A percentile compares a stretch with the other conserved stretches of the same genome.
Evolutionary conservation across 1,140 invertebrate species (phyloP).

Genomic region (Asobara japonica): DNA sequence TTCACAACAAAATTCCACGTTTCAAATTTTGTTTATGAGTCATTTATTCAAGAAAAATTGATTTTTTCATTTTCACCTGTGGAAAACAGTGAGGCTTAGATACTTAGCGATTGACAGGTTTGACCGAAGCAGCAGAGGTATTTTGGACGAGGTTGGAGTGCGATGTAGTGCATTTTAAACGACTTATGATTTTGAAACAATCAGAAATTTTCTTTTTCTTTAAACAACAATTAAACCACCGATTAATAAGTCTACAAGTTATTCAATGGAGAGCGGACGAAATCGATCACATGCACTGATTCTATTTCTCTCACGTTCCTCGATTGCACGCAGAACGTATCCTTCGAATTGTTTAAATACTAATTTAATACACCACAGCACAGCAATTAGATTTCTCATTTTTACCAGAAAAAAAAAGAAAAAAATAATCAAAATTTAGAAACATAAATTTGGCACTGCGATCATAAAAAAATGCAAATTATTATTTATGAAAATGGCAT

Average conservation of each 20-base stretch:
- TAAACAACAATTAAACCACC: constrained; percentile 5
- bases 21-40: too few species aligned
- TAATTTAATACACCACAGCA: constrained; percentile 14
- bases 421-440: background rate
- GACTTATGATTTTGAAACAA: background rate
- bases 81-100: constrained; percentile 54
- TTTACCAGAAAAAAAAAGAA: background rate
- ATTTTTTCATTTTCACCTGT: constrained; percentile 55
- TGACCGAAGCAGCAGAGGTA: constrained; percentile 67
- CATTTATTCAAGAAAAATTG: background rate
- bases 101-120: constrained; percentile 58
- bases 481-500: constrained; percentile 54
- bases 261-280: constrained; percentile 2
- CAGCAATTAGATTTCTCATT: constrained; percentile 4
- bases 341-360: constrained; percentile 5
- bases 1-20: too few species aligned
- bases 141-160: constrained; percentile 63
- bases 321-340: constrained; percentile 10
- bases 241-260: background rate
- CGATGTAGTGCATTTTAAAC: constrained; percentile 28
- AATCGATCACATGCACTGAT: constrained; percentile 17
- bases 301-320: constrained; percentile 15
- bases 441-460: constrained; percentile 15
- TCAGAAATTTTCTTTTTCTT: constrained; percentile 20
- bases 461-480: constrained; percentile 25